A percentile compares a stretch with the other conserved stretches of the same genome.
Evolutionary conservation across 2,113 vertebrate species (phyloP).

Genomic region (Zeus faber): DNA sequence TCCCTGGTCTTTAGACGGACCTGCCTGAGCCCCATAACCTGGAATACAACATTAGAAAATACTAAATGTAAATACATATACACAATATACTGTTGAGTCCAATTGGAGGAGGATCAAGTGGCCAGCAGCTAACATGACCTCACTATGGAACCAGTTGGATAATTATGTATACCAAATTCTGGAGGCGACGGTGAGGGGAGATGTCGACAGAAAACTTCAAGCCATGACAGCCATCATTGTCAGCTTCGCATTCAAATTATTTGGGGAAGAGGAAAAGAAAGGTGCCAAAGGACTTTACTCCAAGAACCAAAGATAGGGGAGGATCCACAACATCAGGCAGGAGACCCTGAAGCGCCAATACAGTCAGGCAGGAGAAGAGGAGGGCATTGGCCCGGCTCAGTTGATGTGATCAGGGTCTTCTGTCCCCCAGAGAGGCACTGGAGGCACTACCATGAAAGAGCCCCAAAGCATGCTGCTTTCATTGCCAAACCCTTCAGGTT

Average conservation of each 20-base stretch:
- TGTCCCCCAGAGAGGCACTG: neutral
- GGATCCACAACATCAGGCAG: too few relatives aligned
- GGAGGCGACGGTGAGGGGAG: constrained; percentile 8
- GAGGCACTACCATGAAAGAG: too few relatives aligned
- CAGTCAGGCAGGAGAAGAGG: constrained; percentile 17
- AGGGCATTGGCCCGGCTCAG: constrained; percentile 13
- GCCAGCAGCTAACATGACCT: constrained; percentile 7
- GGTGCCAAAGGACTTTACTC: constrained; percentile 2
- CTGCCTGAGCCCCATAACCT: constrained; percentile 34
- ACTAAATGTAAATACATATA: neutral
- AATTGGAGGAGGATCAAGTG: constrained; percentile 4
- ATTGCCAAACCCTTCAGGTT: too few relatives aligned
- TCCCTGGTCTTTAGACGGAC: constrained; percentile 39
- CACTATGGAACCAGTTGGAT: constrained; percentile 1
- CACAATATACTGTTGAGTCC: too few relatives aligned
- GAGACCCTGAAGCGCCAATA: constrained; percentile 16
- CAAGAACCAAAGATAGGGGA: constrained; percentile 15
- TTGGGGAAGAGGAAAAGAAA: constrained; percentile 11
- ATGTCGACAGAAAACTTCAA: constrained; percentile 11
- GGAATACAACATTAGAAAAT: neutral
- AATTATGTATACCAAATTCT: constrained; percentile 8
- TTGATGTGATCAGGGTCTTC: neutral
- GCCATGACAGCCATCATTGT: constrained; percentile 12
- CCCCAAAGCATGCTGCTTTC: too few relatives aligned
- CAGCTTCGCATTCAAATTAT: constrained; percentile 13